Base-by-base conservation (phyloP, 2,797 vertebrate species). In the Sciaenops ocellatus region DNA sequence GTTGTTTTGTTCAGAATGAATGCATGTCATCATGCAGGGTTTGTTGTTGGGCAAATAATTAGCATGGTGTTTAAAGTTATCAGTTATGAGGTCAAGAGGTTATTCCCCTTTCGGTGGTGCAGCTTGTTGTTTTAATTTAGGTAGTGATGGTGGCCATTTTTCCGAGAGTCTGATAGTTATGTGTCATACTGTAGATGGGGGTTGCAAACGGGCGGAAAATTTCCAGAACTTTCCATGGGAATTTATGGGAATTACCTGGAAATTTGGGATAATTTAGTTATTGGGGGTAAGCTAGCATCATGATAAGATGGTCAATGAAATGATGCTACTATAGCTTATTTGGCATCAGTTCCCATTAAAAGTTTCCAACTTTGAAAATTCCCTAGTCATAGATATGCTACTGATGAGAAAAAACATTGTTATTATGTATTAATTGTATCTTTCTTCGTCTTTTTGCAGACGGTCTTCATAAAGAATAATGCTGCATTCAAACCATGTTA, bases 41-140 rank as follows among this genome's bases (percentile, higher is more conserved):
- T 42, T 63, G 55, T 65, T 80, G 66, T 83, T 92, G 89, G 44
- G 67, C 65, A 80, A 68, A 85, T 87, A 76, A 90, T 91, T 78
- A 89, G 78, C 64, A 67, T 73, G 82, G 72, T 85, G 83, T 78
- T 84, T 77, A 13, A 59, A 59, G 55, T 9, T 61, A 71, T 60
- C 6, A 54, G 34, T 67, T 69, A 79, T 55, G 63, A 79, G 81
- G 73, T 87, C 73, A 85, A 75, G 75, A 77, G 65, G 75, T 51
- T 62, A 10, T 51, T 60, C 62, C 46, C 63, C 79, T 57, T 56
- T 63, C 17, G 52, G 57, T 44, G 52, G 42, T 67, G 77, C 75
- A 73, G 46, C 64, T 65, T 81, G 70, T 82, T 76, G 51, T 81
- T 87, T 73, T 51, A 70, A 10, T 30, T 51, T 16, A 26, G 20